Evolutionary conservation across 2,888 invertebrate genomes (phyloP).

Genomic region (Chloromyia formosa): DNA sequence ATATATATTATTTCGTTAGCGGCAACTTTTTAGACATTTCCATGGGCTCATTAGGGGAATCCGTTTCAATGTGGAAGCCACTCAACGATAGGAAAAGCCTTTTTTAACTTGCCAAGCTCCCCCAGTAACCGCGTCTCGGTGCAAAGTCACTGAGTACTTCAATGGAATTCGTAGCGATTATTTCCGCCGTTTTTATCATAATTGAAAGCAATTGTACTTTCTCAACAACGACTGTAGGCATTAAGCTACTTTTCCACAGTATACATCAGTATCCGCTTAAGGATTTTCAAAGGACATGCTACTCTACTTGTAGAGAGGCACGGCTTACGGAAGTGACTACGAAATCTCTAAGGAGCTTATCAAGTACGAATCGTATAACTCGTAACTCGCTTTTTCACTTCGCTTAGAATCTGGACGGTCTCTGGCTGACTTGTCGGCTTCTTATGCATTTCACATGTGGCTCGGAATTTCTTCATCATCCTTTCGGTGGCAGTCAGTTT

Average conservation of each 20-base stretch:
- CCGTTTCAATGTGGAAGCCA: too few species aligned
- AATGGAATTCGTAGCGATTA: not conserved
- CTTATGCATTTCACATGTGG: conserved; percentile 30
- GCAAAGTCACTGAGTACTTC: too few species aligned
- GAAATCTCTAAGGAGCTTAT: conserved; percentile 27
- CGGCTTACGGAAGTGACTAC: not conserved
- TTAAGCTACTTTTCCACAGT: not conserved
- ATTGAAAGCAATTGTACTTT: conserved; percentile 7
- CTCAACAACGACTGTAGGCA: not conserved
- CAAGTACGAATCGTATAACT: not conserved
- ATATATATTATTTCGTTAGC: too few species aligned
- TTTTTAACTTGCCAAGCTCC: too few species aligned
- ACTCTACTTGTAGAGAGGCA: not conserved
- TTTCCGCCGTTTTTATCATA: conserved; percentile 2
- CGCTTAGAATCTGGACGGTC: not conserved
- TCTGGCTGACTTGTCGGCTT: conserved; percentile 26
- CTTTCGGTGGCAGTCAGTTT: not conserved
- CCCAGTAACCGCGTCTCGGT: too few species aligned
- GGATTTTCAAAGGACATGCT: conserved; percentile 4
- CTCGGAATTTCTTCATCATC: not conserved
- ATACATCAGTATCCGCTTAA: conserved; percentile 6
- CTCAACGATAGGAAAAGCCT: too few species aligned
- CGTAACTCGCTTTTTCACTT: not conserved
- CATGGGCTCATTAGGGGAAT: too few species aligned
- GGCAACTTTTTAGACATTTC: too few species aligned